Conservation (phyloP, 1,140 invertebrate genomes). For the Paraescarpia echinospica region DNA sequence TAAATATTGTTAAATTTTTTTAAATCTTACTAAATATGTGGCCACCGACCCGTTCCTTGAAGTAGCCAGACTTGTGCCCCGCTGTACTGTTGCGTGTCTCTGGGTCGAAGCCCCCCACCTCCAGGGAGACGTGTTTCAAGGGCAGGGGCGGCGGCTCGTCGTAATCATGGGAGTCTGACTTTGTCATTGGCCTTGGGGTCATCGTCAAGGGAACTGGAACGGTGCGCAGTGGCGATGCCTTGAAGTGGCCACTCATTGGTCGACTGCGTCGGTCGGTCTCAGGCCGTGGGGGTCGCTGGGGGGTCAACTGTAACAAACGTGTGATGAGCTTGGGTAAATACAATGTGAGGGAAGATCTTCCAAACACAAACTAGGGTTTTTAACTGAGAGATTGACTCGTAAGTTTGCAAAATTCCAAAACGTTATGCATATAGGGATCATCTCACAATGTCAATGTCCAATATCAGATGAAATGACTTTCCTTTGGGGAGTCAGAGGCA, state of each 20-base stretch:
- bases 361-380: background rate
- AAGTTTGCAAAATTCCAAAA: no score
- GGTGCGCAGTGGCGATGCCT: background rate
- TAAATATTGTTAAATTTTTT: no score
- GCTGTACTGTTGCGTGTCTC: no score
- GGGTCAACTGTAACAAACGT: conserved; percentile 24
- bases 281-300: conserved; percentile 25
- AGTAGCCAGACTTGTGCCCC: no score
- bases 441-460: no score
- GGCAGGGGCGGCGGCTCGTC: conserved; percentile 5
- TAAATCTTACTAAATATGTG: no score
- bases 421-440: no score
- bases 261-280: conserved; percentile 27
- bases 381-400: no score
- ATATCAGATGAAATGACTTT: no score
- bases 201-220: background rate
- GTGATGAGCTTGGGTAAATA: background rate
- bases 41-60: no score
- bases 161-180: background rate
- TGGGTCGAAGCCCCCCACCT: no score
- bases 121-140: background rate
- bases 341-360: background rate
- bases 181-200: background rate
- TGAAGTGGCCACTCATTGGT: conserved; percentile 19
- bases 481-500: no score